A percentile compares a stretch with the other conserved stretches of the same genome.
Evolutionary conservation across 2,888 invertebrate genomes (phyloP).

Genomic region (Fabriciana adippe): DNA sequence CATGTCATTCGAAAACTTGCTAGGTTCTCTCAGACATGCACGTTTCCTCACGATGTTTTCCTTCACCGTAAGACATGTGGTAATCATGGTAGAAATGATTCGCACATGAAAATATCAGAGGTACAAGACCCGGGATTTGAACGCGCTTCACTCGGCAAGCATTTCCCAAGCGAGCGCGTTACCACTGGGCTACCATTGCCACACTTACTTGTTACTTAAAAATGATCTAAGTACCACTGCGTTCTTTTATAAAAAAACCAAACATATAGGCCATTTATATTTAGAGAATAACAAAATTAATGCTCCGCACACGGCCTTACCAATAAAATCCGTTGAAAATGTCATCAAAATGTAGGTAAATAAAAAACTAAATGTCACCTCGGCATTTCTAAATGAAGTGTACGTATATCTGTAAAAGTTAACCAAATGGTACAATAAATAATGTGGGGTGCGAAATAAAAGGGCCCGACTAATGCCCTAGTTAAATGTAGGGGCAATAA

Average conservation of each 20-base stretch:
- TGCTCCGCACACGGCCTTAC: slow-evolving; percentile 72
- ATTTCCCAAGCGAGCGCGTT: too few relatives aligned
- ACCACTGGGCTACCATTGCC: too few relatives aligned
- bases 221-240: background rate
- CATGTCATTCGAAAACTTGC: too few relatives aligned
- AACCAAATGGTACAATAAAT: slow-evolving; percentile 16
- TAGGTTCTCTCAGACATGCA: too few relatives aligned
- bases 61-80: too few relatives aligned
- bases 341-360: slow-evolving; percentile 80
- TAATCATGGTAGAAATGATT: too few relatives aligned
- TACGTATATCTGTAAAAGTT: slow-evolving; percentile 8
- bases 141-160: too few relatives aligned
- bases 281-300: slow-evolving; percentile 66
- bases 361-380: slow-evolving; percentile 71
- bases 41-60: too few relatives aligned
- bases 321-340: slow-evolving; percentile 74
- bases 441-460: background rate
- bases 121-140: too few relatives aligned
- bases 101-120: too few relatives aligned
- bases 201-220: background rate
- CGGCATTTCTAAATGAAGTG: slow-evolving; percentile 60
- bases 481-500: background rate
- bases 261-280: slow-evolving; percentile 14
- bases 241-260: background rate
- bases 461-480: background rate